Base-by-base conservation (phyloP, 2,113 vertebrate genomes). In the Corythoichthys intestinalis region DNA sequence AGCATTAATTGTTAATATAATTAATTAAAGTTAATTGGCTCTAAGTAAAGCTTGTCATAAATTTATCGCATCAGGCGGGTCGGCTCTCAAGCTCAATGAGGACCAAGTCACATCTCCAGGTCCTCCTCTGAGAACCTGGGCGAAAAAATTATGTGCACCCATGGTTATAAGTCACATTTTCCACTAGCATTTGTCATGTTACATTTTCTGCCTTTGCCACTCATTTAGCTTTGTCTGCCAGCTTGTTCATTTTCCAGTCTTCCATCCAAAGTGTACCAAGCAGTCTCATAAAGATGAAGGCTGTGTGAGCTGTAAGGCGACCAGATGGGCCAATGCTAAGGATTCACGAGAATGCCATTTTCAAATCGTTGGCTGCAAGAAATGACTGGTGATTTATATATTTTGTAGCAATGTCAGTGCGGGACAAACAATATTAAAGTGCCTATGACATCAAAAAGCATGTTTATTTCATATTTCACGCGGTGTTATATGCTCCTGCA, bases 381-480 rank as follows among this genome's bases (percentile, higher is more conserved):
- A 70, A 75, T 73, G 72, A 63, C 50, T 79, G 84, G n/a, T n/a
- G n/a, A 84, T 90, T 88, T 87, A 82, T 87, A 86, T 86, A 75
- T 82, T 64, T 79, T 66, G 75, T 53, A 2, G 69, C 65, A 34
- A 2, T 77, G 74, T 47, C 73, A 74, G 68, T 70, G 72, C 77
- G 74, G 76, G 75, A 77, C 20, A 28, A 28, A 28, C 20, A 28
- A 28, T 28, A 28, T 28, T 28, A 28, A 28, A 28, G 20, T 28
- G 20, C 20, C 20, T 28, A 28, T 28, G 20, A 28, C 20, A 28
- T 28, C 20, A 28, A 28, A 28, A 28, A 28, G 20, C 20, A 28
- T 28, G 20, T 28, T 28, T 28, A 28, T 28, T 28, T 28, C 20
- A 28, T 28, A 28, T 28, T 28, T 28, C 20, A 28, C 20, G 20